Evolutionary conservation across 2,797 vertebrate genomes (phyloP).

Genomic region (Lepilemur septentrionalis): DNA sequence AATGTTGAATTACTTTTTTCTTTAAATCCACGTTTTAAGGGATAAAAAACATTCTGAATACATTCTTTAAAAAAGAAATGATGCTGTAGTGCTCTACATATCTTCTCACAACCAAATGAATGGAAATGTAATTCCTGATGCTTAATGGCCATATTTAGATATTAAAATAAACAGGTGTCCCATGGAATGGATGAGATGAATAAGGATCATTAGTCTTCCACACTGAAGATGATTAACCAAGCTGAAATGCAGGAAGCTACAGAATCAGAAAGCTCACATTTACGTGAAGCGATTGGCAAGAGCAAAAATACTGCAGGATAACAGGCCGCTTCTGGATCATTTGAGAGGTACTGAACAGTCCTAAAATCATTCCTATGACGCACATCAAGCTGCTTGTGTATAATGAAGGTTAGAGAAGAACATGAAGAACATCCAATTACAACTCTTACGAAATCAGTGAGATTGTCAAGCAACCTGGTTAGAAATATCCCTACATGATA

Average conservation of each 20-base stretch:
- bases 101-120: slow-evolving; percentile 33
- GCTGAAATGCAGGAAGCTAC: slow-evolving; percentile 19
- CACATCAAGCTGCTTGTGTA: not conserved
- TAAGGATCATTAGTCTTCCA: slow-evolving; percentile 34
- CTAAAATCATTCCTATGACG: slow-evolving; percentile 14
- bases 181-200: slow-evolving; percentile 43
- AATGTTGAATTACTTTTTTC: not conserved
- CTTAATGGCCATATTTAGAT: slow-evolving; percentile 16
- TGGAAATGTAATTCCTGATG: slow-evolving; percentile 38
- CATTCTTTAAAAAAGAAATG: slow-evolving; percentile 34
- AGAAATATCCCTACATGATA: not conserved
- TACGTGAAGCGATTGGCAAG: not conserved
- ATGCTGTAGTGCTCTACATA: not conserved
- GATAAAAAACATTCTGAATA: slow-evolving; percentile 19
- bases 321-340: slow-evolving; percentile 6
- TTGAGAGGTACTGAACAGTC: slow-evolving; percentile 38
- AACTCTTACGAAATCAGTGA: slow-evolving; percentile 46
- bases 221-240: slow-evolving; percentile 25
- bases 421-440: slow-evolving; percentile 14
- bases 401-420: slow-evolving; percentile 45
- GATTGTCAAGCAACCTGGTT: slow-evolving; percentile 46
- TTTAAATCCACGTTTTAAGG: not conserved
- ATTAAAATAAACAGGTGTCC: slow-evolving; percentile 61
- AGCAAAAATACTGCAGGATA: not conserved
- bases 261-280: not conserved